These are phyloP conservation scores for Colinus virginianus DNA, from an alignment of 2,113 vertebrate genomes.

Conservation along the genomic window DNA sequence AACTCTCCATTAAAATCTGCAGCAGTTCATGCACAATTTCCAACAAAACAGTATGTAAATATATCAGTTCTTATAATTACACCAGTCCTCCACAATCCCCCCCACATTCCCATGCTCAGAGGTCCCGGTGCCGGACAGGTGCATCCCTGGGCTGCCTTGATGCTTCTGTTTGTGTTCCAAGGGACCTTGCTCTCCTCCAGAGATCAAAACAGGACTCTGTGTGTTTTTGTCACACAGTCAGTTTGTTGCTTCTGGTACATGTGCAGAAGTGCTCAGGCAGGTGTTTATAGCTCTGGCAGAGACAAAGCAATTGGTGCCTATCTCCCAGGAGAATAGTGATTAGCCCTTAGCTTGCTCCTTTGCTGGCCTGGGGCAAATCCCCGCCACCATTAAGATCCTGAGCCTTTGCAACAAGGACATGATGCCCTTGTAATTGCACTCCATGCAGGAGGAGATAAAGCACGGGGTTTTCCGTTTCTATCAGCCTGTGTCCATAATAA, in stretches of 20 bases:
- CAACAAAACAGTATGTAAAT: not conserved
- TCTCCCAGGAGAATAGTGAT: not conserved
- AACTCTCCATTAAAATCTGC: not conserved
- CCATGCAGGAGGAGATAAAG: not conserved
- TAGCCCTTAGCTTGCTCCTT: not conserved
- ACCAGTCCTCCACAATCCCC: not conserved
- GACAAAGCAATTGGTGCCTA: not conserved
- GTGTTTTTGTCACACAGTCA: not conserved
- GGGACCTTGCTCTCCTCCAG: not conserved
- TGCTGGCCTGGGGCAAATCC: rapidly evolving
- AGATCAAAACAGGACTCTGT: not conserved
- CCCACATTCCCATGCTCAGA: not conserved
- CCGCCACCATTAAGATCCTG: not conserved
- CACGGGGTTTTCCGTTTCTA: not conserved
- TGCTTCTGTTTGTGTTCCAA: not conserved
- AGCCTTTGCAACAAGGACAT: not conserved
- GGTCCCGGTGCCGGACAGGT: not conserved
- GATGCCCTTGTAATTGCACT: not conserved
- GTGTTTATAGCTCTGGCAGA: not conserved
- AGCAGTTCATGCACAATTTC: not conserved
- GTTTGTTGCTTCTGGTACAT: not conserved
- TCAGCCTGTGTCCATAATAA: not conserved
- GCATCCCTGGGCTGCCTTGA: not conserved
- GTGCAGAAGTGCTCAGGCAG: not conserved
- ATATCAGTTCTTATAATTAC: not conserved